Percentiles rank a stretch among this genome's conserved stretches.
Evolutionary conservation across 2,113 vertebrate genomes (phyloP).

Genomic region (Oophaga pumilio): DNA sequence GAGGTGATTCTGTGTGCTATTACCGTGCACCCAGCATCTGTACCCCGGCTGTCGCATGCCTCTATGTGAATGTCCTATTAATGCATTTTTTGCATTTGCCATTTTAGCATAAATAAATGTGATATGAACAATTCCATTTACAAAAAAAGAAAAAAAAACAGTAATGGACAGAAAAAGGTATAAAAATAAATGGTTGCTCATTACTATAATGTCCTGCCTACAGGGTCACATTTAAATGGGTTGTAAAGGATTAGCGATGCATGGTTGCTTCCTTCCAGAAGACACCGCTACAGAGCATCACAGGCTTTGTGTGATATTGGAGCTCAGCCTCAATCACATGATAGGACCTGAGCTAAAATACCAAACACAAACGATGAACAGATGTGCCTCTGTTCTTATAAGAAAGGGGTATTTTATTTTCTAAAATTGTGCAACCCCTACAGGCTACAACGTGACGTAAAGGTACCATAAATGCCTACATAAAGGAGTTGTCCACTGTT

Average conservation of each 20-base stretch:
- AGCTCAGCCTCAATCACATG: neutral
- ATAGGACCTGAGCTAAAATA: neutral
- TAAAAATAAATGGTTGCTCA: neutral
- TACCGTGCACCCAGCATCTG: conserved; percentile 15
- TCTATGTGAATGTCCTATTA: conserved; percentile 36
- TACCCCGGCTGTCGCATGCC: conserved; percentile 4
- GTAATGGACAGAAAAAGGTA: neutral
- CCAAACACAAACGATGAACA: neutral
- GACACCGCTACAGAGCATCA: neutral
- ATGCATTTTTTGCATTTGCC: conserved; percentile 40
- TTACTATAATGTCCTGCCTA: neutral
- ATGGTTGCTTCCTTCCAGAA: neutral
- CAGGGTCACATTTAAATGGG: neutral
- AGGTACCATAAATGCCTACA: too few species aligned
- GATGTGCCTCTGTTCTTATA: too few species aligned
- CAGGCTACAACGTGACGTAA: too few species aligned
- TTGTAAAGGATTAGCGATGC: neutral
- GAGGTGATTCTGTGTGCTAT: conserved; percentile 18
- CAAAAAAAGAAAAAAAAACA: neutral
- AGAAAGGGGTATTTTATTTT: too few species aligned
- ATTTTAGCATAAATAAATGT: conserved; percentile 40
- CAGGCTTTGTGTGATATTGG: neutral
- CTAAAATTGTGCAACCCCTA: too few species aligned
- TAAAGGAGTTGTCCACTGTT: too few species aligned
- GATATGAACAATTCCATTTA: conserved; percentile 23